Evolutionary conservation across 1,140 invertebrate species (phyloP).

Genomic region (Drosophila bocki): DNA sequence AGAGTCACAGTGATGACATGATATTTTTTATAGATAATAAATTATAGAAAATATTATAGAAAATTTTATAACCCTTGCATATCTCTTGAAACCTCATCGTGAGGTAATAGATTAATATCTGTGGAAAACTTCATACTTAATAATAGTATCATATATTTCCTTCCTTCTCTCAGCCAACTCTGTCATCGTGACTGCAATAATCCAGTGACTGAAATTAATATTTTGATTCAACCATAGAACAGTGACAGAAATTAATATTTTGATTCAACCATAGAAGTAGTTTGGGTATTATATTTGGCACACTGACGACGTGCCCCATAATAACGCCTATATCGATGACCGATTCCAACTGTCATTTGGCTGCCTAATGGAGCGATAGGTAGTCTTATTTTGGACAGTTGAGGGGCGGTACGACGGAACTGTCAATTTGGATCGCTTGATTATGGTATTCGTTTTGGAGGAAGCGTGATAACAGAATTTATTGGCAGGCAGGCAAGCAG

Average conservation of each 20-base stretch:
- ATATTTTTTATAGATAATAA: too few species aligned
- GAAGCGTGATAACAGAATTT: slow-evolving; percentile 35
- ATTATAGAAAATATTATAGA: too few species aligned
- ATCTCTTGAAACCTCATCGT: background rate
- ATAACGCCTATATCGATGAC: slow-evolving; percentile 27
- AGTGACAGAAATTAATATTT: slow-evolving; percentile 11
- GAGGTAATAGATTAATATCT: background rate
- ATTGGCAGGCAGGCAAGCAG: background rate
- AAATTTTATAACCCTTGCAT: too few species aligned
- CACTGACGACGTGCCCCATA: slow-evolving; percentile 28
- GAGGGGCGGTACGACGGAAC: slow-evolving; percentile 2
- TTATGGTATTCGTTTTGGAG: slow-evolving; percentile 7
- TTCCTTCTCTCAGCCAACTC: background rate
- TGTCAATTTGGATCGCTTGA: slow-evolving; percentile 24
- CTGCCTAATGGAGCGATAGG: slow-evolving; percentile 41
- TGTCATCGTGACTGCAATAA: slow-evolving; percentile 14
- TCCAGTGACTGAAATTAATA: slow-evolving; percentile 11
- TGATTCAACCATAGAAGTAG: slow-evolving; percentile 20
- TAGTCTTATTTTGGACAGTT: slow-evolving; percentile 24
- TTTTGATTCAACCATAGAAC: slow-evolving; percentile 15
- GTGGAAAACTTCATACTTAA: background rate
- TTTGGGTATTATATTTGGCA: slow-evolving; percentile 30
- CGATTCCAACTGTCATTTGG: slow-evolving; percentile 44
- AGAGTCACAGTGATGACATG: too few species aligned
- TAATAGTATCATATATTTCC: background rate